phyloP scores from a whole-genome alignment of 2,888 invertebrate species.

The Phorcus lineatus region DNA sequence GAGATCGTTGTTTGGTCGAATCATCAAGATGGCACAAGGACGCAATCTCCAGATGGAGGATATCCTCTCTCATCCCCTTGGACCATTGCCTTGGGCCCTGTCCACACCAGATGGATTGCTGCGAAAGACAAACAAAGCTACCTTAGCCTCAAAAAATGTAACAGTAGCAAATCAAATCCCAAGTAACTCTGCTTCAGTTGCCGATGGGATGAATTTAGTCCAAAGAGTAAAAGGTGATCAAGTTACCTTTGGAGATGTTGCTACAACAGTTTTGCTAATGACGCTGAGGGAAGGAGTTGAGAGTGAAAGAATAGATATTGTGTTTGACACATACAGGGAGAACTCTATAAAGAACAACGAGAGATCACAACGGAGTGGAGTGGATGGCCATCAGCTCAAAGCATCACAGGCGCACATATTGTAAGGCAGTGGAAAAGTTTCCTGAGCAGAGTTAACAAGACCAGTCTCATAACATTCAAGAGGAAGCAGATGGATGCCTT shows the following conservation, averaged over 20 bases:
- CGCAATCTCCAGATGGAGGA: not conserved
- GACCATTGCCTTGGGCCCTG: slow-evolving; percentile 39
- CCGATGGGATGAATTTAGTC: slow-evolving; percentile 41
- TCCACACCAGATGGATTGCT: slow-evolving; percentile 36
- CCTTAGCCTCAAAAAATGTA: slow-evolving; percentile 32
- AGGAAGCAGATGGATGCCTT: slow-evolving; percentile 44
- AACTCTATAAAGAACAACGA: not conserved
- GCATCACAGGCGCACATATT: not conserved
- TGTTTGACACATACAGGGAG: not conserved
- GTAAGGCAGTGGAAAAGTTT: not conserved
- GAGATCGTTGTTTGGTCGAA: not conserved
- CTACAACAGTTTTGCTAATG: not conserved
- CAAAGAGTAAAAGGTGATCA: slow-evolving; percentile 26
- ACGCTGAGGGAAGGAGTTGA: not conserved
- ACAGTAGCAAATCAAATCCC: slow-evolving; percentile 29
- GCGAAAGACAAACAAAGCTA: slow-evolving; percentile 40
- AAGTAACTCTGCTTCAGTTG: slow-evolving; percentile 31
- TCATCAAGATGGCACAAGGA: not conserved
- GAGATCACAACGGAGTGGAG: not conserved
- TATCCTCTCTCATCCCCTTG: slow-evolving; percentile 14
- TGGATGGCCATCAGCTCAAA: not conserved
- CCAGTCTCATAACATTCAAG: slow-evolving; percentile 21
- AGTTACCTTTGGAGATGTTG: too few relatives aligned
- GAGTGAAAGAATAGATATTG: not conserved
- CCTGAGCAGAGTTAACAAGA: not conserved